Percentiles rank a stretch among this genome's conserved stretches.
phyloP scores from a whole-genome alignment of 2,797 vertebrate genomes.

The Lindbergichthys nudifrons region DNA sequence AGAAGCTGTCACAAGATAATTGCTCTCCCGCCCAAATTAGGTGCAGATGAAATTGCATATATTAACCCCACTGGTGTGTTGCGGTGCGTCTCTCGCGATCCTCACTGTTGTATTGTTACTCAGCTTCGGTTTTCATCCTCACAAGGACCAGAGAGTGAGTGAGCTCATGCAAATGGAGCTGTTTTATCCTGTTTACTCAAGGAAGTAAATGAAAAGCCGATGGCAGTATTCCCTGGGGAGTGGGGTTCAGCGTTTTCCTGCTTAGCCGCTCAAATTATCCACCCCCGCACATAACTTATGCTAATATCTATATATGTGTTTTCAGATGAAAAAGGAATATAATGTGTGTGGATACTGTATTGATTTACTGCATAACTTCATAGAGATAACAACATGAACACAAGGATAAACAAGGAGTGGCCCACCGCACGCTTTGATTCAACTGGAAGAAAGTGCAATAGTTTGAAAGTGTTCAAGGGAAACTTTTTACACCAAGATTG shows the following conservation, averaged over 20 bases:
- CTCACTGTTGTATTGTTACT: constrained; percentile 33
- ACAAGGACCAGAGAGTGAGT: constrained; percentile 28
- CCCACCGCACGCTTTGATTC: constrained; percentile 49
- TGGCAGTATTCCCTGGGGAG: constrained; percentile 70
- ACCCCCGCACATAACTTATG: constrained; percentile 68
- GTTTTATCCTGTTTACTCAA: constrained; percentile 81
- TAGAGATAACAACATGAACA: constrained; percentile 60
- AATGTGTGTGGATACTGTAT: constrained; percentile 48
- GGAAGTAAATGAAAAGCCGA: constrained; percentile 70
- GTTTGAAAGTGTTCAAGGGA: constrained; percentile 40
- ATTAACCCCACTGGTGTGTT: constrained; percentile 68
- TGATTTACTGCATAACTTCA: constrained; percentile 66
- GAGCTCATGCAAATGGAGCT: constrained; percentile 74
- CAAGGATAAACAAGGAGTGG: constrained; percentile 65
- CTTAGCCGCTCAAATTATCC: constrained; percentile 52
- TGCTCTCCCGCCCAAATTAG: constrained; percentile 73
- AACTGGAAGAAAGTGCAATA: constrained; percentile 53
- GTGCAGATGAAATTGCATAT: constrained; percentile 66
- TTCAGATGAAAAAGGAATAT: constrained; percentile 54
- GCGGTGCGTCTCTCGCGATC: constrained; percentile 26
- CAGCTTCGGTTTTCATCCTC: constrained; percentile 52
- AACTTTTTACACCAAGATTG: constrained; percentile 41
- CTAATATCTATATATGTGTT: constrained; percentile 54
- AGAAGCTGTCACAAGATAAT: constrained; percentile 75
- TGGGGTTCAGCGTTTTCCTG: constrained; percentile 58